phyloP scores from a whole-genome alignment of 2,797 vertebrate species.

The Molossus molossus region DNA sequence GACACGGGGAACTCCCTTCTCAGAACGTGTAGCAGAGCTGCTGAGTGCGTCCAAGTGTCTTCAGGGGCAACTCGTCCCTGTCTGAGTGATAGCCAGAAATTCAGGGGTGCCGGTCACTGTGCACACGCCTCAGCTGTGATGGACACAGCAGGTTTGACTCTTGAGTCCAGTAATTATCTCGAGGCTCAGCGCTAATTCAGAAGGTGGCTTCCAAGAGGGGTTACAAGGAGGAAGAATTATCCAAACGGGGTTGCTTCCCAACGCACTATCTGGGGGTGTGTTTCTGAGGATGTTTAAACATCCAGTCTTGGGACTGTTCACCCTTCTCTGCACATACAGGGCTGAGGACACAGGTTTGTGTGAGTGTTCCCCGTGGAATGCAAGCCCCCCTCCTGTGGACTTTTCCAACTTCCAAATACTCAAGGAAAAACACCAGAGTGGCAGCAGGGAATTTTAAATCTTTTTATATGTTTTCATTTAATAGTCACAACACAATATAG shows the following conservation, averaged over 20 bases:
- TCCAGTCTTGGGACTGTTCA: not conserved
- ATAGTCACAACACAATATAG: not conserved
- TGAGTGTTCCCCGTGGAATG: not conserved
- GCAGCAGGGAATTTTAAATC: slow-evolving; percentile 49
- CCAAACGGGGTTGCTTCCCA: not conserved
- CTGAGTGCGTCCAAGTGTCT: not conserved
- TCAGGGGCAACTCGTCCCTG: slow-evolving; percentile 4
- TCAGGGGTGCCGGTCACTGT: not conserved
- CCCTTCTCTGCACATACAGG: not conserved
- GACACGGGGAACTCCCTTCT: not conserved
- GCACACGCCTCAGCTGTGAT: not conserved
- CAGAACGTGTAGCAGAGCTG: not conserved
- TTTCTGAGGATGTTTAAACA: not conserved
- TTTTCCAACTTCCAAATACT: not conserved
- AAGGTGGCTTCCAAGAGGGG: slow-evolving; percentile 31
- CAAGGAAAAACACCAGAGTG: not conserved
- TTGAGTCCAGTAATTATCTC: not conserved
- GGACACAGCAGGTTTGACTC: slow-evolving; percentile 33
- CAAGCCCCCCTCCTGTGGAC: not conserved
- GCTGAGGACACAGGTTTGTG: not conserved
- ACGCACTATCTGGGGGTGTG: not conserved
- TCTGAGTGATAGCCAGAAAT: slow-evolving; percentile 43
- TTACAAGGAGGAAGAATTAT: slow-evolving; percentile 27
- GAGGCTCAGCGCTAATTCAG: not conserved
- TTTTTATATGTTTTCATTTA: slow-evolving; percentile 62